Evolutionary conservation across 2,888 invertebrate species (phyloP), one percentile per base, ranked within the genome.

Genomic region (Tetrapedia diversipes): DNA sequence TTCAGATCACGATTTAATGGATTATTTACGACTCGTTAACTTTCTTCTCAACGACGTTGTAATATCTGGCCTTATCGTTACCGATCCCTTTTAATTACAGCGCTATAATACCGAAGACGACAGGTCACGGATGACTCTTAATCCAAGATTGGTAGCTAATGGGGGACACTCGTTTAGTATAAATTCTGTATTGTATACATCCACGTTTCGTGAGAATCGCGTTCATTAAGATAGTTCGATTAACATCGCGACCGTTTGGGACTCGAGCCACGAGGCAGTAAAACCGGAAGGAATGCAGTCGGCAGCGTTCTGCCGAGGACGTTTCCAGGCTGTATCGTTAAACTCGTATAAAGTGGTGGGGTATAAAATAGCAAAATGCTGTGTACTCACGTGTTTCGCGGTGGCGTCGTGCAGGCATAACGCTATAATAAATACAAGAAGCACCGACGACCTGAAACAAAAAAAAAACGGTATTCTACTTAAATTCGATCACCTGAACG

Each of bases 401-500:
- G 93, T 91, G 79, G 93, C 93, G 82, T 92, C 92, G 82, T 92
- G 92, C 87, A 94, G 90, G 85, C 93, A 92, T 88, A 93, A 91
- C 81, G 93, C 92, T 86, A 94, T 91, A 86, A 94, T 92, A 89
- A 94, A 93, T 87, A 93, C 90, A 90, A 94, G 90, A 89, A 94
- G 92, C 92, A 94, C 93, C 92, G 94, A 93, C 92, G 93, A 94
- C 93, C 95, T 95, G 93, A 49, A 94, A 94, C 84, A 89, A 89
- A 90, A 89, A 87, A 34, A 51, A 43, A 34, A n/a, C n/a, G n/a
- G n/a, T n/a, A 11, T 14, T 54, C n/a, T 34, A 14, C 14, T 8
- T 29, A n/a, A n/a, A n/a, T n/a, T n/a, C n/a, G n/a, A n/a, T n/a
- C n/a, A n/a, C n/a, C n/a, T n/a, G n/a, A n/a, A n/a, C n/a, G n/a